Percentiles rank a stretch among this genome's conserved stretches.
These are phyloP conservation scores for Lutraria rhynchaena DNA, from an alignment of 1,140 invertebrate genomes.

Conservation along the genomic window DNA sequence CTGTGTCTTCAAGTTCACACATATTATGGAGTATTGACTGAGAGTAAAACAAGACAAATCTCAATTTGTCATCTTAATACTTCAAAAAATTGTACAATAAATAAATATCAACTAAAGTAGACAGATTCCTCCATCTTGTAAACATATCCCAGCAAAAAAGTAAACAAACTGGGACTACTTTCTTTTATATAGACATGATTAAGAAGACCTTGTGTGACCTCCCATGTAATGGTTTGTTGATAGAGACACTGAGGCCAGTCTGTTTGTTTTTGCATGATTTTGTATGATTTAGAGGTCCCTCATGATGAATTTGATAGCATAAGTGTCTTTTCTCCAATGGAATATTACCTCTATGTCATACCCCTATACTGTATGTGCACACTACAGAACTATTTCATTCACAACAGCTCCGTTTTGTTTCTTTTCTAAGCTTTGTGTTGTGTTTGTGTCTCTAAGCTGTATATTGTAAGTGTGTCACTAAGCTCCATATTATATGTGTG, in stretches of 20 bases:
- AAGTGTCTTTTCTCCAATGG: too few species aligned
- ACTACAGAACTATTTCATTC: too few species aligned
- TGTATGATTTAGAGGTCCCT: too few species aligned
- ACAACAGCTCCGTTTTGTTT: too few species aligned
- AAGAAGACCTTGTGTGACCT: slow-evolving; percentile 27
- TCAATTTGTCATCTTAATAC: slow-evolving; percentile 13
- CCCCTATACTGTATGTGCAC: too few species aligned
- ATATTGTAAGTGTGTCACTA: too few species aligned
- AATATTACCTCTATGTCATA: too few species aligned
- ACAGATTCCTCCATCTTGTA: slow-evolving; percentile 27
- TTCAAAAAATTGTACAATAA: slow-evolving; percentile 30
- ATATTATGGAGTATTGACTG: neutral
- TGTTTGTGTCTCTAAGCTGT: too few species aligned
- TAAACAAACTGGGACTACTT: slow-evolving; percentile 42
- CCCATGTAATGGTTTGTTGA: neutral
- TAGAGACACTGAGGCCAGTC: slow-evolving; percentile 18
- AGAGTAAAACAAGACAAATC: neutral
- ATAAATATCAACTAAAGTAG: slow-evolving; percentile 39
- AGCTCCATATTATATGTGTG: too few species aligned
- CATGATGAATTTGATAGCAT: too few species aligned
- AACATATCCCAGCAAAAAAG: slow-evolving; percentile 26
- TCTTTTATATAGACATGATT: slow-evolving; percentile 24
- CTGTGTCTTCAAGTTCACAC: slow-evolving; percentile 15
- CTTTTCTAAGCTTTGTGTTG: too few species aligned
- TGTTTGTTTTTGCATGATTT: too few species aligned